Base-by-base conservation (phyloP, 1,140 invertebrate species). In the Apis cerana region DNA sequence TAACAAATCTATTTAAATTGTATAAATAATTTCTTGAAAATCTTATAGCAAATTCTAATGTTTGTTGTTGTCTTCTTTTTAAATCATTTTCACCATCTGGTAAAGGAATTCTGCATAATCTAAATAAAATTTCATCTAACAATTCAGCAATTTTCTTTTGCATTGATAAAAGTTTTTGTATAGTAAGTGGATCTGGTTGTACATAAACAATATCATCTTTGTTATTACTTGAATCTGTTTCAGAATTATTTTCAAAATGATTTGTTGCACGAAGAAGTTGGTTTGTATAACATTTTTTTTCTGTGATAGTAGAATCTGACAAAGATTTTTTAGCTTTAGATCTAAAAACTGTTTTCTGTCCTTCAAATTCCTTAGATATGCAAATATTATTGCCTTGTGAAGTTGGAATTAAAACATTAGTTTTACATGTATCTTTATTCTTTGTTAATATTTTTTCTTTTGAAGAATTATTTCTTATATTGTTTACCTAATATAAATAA, bases 21-120 rank as follows among this genome's bases (percentile, higher is more conserved):
- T 94, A 94, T 11, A 94, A 74, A 88, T 94, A 94, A 87, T 94
- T 94, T 56, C 94, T 90, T 2, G 94, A 94, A 71, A 94, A 93
- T 85, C 94, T 88, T 58, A 92, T 89, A 2, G 90, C 89, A 84
- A 94, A 94, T 84, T 94, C 94, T 33, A 89, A 70, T 0, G 91
- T 89, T 10, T 93, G 87, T 50, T 94, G 92, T 65, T 94, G 91
- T 64, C 93, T 88, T 70, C 91, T 89, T 56, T 89, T 87, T 11
- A 93, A 67, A 81, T 94, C 94, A 48, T 85, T 90, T 48, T 94
- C 93, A 15, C 93, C 94, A 83, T 94, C 94, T 12, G 93, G 93
- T 15, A 92, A 61, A 12, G 93, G 91, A 78, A 94, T 91, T 67
- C 89, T 92, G n/a, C 89, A 88, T 10, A 94, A 74, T 86, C 92